phyloP scores from a whole-genome alignment of 2,797 vertebrate genomes.

The Pseudochaenichthys georgianus region DNA sequence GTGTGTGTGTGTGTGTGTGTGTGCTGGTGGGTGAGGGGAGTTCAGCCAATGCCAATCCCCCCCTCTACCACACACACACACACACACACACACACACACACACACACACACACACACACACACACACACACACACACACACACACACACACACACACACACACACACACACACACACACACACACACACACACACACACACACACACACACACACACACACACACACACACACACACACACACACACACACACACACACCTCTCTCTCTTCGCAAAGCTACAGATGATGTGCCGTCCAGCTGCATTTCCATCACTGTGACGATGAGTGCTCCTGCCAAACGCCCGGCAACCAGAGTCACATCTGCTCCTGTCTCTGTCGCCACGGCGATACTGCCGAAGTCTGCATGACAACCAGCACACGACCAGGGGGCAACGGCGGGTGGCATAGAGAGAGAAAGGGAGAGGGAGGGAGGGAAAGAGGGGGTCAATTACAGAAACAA shows the following conservation, averaged over 20 bases:
- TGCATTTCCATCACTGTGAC: conserved; percentile 93
- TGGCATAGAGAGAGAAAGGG: conserved; percentile 66
- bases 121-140: too few relatives aligned
- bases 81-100: too few relatives aligned
- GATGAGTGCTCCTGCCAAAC: conserved; percentile 98
- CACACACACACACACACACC: conserved; percentile 36
- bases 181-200: conserved; percentile 20
- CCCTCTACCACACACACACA: too few relatives aligned
- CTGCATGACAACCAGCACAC: conserved; percentile 81
- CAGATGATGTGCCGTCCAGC: conserved; percentile 99
- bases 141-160: conserved; percentile 15
- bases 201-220: background rate
- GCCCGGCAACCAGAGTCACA: conserved; percentile 98
- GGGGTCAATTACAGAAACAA: conserved; percentile 52
- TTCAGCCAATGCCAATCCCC: conserved; percentile 80
- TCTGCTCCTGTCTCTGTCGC: conserved; percentile 93
- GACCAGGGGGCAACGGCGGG: conserved; percentile 75
- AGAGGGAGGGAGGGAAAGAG: conserved; percentile 14
- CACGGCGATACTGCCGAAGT: conserved; percentile 80
- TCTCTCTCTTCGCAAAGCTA: conserved; percentile 75
- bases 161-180: too few relatives aligned
- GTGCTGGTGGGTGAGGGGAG: conserved; percentile 72
- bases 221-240: conserved; percentile 23
- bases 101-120: too few relatives aligned
- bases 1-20: conserved; percentile 42